Conservation (phyloP, 2,113 vertebrate species). For the Cyanocitta stelleri region DNA sequence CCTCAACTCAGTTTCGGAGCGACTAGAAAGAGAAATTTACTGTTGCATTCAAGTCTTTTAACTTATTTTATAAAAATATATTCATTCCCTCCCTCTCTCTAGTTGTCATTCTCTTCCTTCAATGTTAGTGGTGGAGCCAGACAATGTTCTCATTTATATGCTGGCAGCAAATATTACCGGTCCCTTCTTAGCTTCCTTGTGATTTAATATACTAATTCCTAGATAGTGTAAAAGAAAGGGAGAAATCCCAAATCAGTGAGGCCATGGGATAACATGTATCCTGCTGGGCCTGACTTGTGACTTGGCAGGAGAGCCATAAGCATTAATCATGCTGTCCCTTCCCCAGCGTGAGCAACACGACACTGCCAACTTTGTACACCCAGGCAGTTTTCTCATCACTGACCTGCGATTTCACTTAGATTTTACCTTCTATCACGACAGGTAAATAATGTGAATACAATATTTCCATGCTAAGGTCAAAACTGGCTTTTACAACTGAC, state of each 20-base stretch:
- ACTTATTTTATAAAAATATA: not conserved
- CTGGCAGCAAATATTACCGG: not conserved
- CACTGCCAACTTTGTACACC: not conserved
- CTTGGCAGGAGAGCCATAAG: not conserved
- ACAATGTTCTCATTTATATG: not conserved
- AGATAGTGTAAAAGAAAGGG: not conserved
- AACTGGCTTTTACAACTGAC: not conserved
- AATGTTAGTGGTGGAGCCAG: not conserved
- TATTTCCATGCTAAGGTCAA: not conserved
- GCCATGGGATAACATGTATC: not conserved
- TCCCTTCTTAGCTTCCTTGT: not conserved
- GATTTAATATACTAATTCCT: not conserved
- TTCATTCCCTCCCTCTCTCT: not conserved
- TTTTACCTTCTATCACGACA: not conserved
- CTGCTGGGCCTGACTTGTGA: not conserved
- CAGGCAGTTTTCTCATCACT: not conserved
- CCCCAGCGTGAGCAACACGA: not conserved
- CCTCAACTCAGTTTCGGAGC: not conserved
- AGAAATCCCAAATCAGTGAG: not conserved
- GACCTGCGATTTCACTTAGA: not conserved
- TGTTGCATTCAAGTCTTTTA: not conserved
- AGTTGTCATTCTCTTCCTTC: not conserved
- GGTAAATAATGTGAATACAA: not conserved
- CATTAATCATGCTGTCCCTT: not conserved
- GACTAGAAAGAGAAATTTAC: not conserved